Evolutionary conservation across 35 echinoderm and acorn worm genomes (phyloP), one percentile per base, ranked within the genome.

Genomic region (Apostichopus californicus): DNA sequence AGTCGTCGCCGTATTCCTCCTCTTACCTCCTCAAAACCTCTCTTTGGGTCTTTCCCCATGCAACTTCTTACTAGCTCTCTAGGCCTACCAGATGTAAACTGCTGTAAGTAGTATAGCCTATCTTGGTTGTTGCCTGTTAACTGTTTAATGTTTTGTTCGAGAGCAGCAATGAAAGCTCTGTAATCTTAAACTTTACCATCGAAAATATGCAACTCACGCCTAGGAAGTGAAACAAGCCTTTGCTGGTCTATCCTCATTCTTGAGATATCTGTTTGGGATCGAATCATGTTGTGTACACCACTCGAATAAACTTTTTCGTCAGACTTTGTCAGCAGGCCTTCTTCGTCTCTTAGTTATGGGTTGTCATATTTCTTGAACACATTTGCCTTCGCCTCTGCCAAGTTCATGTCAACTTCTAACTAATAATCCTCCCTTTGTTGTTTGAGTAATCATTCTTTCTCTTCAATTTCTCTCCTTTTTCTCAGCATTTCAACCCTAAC

Each of bases 21-120:
- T 46, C 3, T 46, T 46, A 46, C 34, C 34, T 46, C 34, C 66
- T 77, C 87, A 9, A 86, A 21, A 25, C 20, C 78, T 66, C 63
- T 66, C 15, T 17, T 66, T 17, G 63, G 15, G 63, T 90, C 12
- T 28, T 75, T 90, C 5, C 87, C 72, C 87, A 90, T 90, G n/a
- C 87, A 90, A 90, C 87, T 90, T 90, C n/a, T 77, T 9, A 90
- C 87, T 54, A 90, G 23, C 72, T 90, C 63, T 24, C 46, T 90
- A 14, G 87, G 12, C 23, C 87, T 72, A 18, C 87, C 66, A 4
- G 68, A 90, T 17, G 87, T 77, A 52, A 75, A 90, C 64, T 90
- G 87, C 66, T 90, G 87, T n/a, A 90, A 55, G 0, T 54, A 90
- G n/a, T 55, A 55, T 4, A 90, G 64, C 87, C 66, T 72, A n/a